These are phyloP conservation scores for Elgonia sp. DNA, from an alignment of 2,888 invertebrate genomes.

Conservation along the genomic window DNA sequence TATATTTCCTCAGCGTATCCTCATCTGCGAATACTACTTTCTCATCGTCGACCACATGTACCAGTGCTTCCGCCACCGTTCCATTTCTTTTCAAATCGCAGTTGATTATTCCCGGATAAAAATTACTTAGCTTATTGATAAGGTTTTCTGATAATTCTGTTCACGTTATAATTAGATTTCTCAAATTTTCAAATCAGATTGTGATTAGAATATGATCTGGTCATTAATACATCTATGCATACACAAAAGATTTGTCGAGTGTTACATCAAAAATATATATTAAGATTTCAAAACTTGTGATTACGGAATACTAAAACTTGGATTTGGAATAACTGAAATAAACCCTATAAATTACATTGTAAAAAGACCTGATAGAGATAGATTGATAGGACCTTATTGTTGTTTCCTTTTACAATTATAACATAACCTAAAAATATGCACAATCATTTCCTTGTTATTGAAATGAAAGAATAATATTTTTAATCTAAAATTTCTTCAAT, in stretches of 20 bases:
- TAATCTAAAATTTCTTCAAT: too few relatives aligned
- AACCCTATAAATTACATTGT: too few relatives aligned
- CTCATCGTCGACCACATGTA: background rate
- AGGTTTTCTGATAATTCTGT: background rate
- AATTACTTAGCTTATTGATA: constrained; percentile 10
- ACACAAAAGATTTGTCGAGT: too few relatives aligned
- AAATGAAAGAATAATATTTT: too few relatives aligned
- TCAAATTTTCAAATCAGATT: background rate
- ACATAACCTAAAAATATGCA: too few relatives aligned
- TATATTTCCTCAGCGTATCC: constrained; percentile 4
- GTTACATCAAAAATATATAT: too few relatives aligned
- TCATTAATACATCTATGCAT: background rate
- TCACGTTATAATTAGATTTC: background rate
- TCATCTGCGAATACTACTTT: constrained; percentile 36
- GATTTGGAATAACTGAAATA: too few relatives aligned
- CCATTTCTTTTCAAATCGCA: background rate
- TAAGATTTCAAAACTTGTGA: background rate
- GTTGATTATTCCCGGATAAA: background rate
- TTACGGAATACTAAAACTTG: background rate
- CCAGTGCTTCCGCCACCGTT: background rate
- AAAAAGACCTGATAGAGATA: too few relatives aligned
- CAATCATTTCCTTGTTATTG: too few relatives aligned
- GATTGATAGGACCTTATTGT: too few relatives aligned
- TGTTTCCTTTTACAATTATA: too few relatives aligned
- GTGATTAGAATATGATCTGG: background rate